phyloP scores from a whole-genome alignment of 2,888 invertebrate genomes.

The Metellina segmentata region DNA sequence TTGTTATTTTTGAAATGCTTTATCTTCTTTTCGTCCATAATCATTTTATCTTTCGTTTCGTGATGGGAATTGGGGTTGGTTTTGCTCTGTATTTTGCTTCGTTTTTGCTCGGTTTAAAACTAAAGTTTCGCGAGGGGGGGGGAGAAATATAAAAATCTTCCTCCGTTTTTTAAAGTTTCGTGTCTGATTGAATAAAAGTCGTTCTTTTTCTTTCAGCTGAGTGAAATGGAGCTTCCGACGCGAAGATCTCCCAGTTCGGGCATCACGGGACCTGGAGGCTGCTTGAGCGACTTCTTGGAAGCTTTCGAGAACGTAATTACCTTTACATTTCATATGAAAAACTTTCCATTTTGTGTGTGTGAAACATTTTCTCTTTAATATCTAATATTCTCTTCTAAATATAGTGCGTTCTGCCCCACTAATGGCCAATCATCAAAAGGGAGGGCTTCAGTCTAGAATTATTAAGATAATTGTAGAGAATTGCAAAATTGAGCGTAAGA shows the following conservation, averaged over 20 bases:
- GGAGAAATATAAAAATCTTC: not conserved
- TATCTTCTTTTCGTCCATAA: conserved; percentile 1
- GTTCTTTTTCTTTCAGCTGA: conserved; percentile 82
- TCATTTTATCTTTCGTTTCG: not conserved
- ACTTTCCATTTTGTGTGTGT: no score
- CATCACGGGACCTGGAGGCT: conserved; percentile 83
- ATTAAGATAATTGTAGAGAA: no score
- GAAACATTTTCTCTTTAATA: no score
- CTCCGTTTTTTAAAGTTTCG: not conserved
- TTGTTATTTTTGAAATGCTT: not conserved
- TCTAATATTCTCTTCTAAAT: no score
- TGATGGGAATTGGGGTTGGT: not conserved
- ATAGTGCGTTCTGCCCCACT: no score
- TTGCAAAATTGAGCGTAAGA: no score
- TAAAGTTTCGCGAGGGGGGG: not conserved
- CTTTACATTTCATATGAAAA: no score
- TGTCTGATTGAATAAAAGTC: not conserved
- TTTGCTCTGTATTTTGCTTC: not conserved
- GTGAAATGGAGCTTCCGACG: conserved; percentile 87
- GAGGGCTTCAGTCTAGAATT: no score
- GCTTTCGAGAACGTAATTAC: conserved; percentile 82
- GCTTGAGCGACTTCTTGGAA: conserved; percentile 82
- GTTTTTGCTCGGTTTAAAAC: no score
- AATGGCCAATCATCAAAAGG: no score
- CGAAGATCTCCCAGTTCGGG: conserved; percentile 78